Evolutionary conservation across 2,113 vertebrate genomes (phyloP).

Genomic region (Istiophorus platypterus): DNA sequence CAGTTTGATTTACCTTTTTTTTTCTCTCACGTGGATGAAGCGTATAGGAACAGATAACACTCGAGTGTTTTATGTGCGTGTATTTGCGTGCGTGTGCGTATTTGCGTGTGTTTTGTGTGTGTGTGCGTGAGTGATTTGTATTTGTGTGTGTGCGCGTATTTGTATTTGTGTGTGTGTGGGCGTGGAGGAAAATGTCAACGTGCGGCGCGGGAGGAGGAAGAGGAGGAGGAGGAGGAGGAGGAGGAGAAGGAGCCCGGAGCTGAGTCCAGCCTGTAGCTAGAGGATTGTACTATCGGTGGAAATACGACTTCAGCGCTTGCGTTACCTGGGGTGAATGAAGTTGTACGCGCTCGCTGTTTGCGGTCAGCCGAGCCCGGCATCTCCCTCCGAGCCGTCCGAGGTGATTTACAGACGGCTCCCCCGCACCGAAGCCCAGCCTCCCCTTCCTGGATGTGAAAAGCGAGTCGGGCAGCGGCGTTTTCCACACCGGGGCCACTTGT

Average conservation of each 20-base stretch:
- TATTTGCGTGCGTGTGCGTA: conserved; percentile 56
- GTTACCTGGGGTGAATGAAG: conserved; percentile 28
- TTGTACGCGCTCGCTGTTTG: conserved; percentile 8
- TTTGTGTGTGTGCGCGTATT: conserved; percentile 27
- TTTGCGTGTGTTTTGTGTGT: conserved; percentile 51
- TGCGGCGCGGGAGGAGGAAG: conserved; percentile 45
- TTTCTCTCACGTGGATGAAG: conserved; percentile 26
- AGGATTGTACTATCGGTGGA: conserved; percentile 8
- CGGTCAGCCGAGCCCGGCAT: not conserved
- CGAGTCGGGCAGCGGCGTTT: conserved; percentile 26
- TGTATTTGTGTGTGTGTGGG: conserved; percentile 56
- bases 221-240: no score
- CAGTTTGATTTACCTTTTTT: conserved; percentile 23
- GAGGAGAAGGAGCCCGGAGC: conserved; percentile 38
- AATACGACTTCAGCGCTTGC: conserved; percentile 2
- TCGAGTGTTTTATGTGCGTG: conserved; percentile 35
- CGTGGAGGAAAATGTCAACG: conserved; percentile 68
- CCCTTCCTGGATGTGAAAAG: conserved; percentile 70
- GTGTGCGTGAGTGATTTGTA: conserved; percentile 69
- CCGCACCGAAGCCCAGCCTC: conserved; percentile 29
- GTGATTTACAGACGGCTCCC: conserved; percentile 15
- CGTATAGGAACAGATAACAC: conserved; percentile 49
- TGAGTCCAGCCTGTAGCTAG: conserved; percentile 9
- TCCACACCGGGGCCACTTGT: conserved; percentile 43
- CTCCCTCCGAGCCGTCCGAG: conserved; percentile 4